These are phyloP conservation scores for Crossaster papposus DNA, from an alignment of 53 echinoderm and acorn worm species.

Conservation along the genomic window DNA sequence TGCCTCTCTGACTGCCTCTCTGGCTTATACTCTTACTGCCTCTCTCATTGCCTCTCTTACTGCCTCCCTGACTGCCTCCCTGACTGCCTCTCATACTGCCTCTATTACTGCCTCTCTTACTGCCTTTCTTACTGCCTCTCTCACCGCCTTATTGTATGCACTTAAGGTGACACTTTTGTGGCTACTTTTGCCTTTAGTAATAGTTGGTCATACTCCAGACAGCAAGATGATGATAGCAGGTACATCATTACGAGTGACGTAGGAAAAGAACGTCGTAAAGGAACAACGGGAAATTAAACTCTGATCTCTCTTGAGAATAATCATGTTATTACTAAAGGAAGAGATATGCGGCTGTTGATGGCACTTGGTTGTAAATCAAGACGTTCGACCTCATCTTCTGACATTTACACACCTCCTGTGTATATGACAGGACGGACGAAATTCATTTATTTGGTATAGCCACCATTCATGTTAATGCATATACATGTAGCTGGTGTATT, in stretches of 20 bases:
- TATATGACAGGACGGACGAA: not conserved
- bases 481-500: too few species aligned
- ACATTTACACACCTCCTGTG: conserved; percentile 14
- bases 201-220: not conserved
- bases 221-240: not conserved
- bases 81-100: too few species aligned
- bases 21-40: too few species aligned
- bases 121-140: too few species aligned
- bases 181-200: not conserved
- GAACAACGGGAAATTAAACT: conserved; percentile 1
- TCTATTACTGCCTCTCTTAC: too few species aligned
- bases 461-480: too few species aligned
- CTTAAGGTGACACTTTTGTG: conserved; percentile 17
- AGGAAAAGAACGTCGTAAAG: not conserved
- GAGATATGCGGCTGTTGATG: conserved; percentile 15
- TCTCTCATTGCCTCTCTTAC: too few species aligned
- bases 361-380: not conserved
- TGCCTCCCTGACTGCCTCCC: too few species aligned
- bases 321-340: not conserved
- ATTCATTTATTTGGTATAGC: not conserved
- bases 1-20: too few species aligned
- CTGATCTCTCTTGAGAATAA: not conserved
- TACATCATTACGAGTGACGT: not conserved
- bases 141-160: too few species aligned
- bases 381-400: not conserved